These are phyloP conservation scores for Agonopterix heracliana DNA, from an alignment of 2,888 invertebrate genomes.

Conservation along the genomic window DNA sequence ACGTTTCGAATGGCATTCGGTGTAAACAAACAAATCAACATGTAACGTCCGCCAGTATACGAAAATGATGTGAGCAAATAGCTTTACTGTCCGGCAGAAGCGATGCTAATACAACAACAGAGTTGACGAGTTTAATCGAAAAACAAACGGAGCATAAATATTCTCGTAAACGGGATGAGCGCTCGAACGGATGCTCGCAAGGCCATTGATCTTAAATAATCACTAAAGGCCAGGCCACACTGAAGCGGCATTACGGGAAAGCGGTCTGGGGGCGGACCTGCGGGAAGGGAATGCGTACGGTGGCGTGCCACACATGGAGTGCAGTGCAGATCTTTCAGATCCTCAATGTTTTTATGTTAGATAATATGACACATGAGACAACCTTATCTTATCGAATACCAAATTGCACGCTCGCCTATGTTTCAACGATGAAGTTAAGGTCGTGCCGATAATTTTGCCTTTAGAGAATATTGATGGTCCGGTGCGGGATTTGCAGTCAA, in stretches of 20 bases:
- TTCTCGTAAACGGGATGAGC: constrained; percentile 12
- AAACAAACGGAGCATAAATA: constrained; percentile 44
- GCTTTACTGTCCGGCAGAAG: constrained; percentile 20
- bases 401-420: no score
- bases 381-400: no score
- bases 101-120: constrained; percentile 15
- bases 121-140: constrained; percentile 47
- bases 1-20: constrained; percentile 5
- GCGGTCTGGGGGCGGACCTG: constrained; percentile 2
- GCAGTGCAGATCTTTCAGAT: no score
- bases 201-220: constrained; percentile 22
- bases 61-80: constrained; percentile 40
- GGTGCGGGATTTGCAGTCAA: no score
- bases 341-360: no score
- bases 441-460: no score
- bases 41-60: constrained; percentile 28
- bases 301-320: no score
- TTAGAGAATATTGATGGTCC: no score
- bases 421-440: no score
- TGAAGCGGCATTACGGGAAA: no score
- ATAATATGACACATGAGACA: no score
- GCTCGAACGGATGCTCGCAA: constrained; percentile 5
- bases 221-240: constrained; percentile 9
- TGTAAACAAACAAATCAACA: constrained; percentile 38
- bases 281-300: no score